phyloP scores from a whole-genome alignment of 2,113 vertebrate genomes.

The Atrichornis clamosus region DNA sequence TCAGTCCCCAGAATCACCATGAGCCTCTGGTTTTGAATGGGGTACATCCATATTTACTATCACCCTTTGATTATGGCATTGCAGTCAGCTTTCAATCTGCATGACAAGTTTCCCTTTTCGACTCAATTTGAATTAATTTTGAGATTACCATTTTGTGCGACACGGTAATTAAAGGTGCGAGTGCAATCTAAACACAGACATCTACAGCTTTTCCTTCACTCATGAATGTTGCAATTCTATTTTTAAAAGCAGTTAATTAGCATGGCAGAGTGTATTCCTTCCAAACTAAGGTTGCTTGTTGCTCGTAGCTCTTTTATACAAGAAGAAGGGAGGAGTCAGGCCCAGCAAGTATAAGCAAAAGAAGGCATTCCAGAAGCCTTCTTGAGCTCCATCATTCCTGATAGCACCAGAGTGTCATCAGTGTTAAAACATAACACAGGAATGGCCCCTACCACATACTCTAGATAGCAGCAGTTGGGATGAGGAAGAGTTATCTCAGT shows the following conservation, averaged over 20 bases:
- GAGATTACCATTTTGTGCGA: neutral
- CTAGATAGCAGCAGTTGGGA: neutral
- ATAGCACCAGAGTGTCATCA: neutral
- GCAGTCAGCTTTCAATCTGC: slow-evolving; percentile 12
- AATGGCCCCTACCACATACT: neutral
- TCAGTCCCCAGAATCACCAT: neutral
- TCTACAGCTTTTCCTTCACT: slow-evolving; percentile 7
- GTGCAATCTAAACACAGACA: slow-evolving; percentile 20
- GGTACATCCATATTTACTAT: neutral
- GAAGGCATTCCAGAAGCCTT: neutral
- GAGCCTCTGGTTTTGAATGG: neutral
- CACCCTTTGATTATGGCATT: neutral
- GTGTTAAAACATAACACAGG: neutral
- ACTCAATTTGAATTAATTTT: slow-evolving; percentile 40
- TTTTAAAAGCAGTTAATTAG: slow-evolving; percentile 19
- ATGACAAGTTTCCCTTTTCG: neutral
- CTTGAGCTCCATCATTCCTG: neutral
- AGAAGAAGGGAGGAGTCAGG: neutral
- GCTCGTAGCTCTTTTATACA: neutral
- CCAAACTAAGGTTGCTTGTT: neutral
- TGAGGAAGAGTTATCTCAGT: neutral
- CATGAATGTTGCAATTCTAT: neutral
- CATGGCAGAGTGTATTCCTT: neutral
- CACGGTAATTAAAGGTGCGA: neutral
- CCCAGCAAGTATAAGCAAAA: neutral